phyloP scores from a whole-genome alignment of 2,113 vertebrate genomes.

The Bettongia penicillata region DNA sequence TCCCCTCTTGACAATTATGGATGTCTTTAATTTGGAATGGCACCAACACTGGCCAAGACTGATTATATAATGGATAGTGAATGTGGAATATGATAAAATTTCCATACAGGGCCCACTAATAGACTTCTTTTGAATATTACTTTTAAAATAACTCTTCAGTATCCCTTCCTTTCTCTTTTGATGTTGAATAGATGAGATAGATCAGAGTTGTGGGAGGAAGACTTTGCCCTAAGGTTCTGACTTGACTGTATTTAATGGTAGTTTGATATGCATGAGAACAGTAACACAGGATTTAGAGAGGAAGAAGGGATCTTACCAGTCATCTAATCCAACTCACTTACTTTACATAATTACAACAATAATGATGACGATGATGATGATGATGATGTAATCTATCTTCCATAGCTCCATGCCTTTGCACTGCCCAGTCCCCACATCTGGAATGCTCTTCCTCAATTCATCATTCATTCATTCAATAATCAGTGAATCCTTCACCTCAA shows the following conservation, averaged over 20 bases:
- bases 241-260: background rate
- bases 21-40: slow-evolving; percentile 22
- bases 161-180: background rate
- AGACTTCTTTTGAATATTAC: background rate
- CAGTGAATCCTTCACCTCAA: background rate
- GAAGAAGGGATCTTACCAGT: background rate
- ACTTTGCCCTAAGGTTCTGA: background rate
- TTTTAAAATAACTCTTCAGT: background rate
- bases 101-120: background rate
- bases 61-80: slow-evolving; percentile 16
- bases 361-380: background rate
- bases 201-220: background rate
- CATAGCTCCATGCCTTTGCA: background rate
- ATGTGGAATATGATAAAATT: slow-evolving; percentile 23
- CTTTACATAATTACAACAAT: background rate
- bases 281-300: background rate
- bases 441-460: background rate
- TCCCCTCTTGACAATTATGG: slow-evolving; percentile 9
- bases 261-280: background rate
- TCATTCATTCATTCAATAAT: background rate
- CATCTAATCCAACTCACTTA: background rate
- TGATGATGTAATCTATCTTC: background rate
- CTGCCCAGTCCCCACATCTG: background rate
- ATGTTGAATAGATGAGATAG: background rate
- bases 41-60: slow-evolving; percentile 12